A percentile compares a stretch with the other conserved stretches of the same genome.
phyloP scores from a whole-genome alignment of 2,888 invertebrate genomes.

The Clostera curtula region DNA sequence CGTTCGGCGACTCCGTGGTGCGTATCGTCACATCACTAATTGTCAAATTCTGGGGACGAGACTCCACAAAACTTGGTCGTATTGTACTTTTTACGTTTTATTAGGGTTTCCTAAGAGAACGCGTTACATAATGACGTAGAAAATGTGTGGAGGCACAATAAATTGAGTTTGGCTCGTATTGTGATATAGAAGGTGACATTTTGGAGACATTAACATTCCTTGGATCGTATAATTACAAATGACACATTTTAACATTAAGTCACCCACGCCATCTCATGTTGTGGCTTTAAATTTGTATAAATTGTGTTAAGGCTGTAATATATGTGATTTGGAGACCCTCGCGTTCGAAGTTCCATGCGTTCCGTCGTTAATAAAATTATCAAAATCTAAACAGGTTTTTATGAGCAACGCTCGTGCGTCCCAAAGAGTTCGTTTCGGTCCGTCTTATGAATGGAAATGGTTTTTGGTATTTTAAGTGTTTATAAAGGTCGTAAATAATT shows the following conservation, averaged over 20 bases:
- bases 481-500: conserved; percentile 69
- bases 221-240: conserved; percentile 70
- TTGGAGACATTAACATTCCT: conserved; percentile 70
- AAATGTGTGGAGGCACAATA: conserved; percentile 57
- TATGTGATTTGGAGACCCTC: conserved; percentile 67
- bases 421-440: conserved; percentile 50
- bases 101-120: conserved; percentile 14
- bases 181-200: conserved; percentile 69
- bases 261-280: conserved; percentile 69
- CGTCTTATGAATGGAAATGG: conserved; percentile 71
- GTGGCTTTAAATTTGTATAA: conserved; percentile 71
- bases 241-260: conserved; percentile 72
- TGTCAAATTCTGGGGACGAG: conserved; percentile 39
- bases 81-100: conserved; percentile 27
- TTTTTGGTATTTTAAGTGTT: conserved; percentile 72
- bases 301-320: conserved; percentile 74
- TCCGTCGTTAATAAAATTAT: conserved; percentile 74
- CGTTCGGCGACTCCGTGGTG: conserved; percentile 49
- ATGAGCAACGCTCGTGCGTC: conserved; percentile 61
- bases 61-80: conserved; percentile 21
- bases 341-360: conserved; percentile 59
- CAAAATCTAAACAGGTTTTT: conserved; percentile 74
- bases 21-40: conserved; percentile 62
- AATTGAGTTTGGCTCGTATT: conserved; percentile 59
- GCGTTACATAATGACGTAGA: conserved; percentile 38